Base-by-base conservation (phyloP, 2,113 vertebrate species). In the Platysternon megacephalum region DNA sequence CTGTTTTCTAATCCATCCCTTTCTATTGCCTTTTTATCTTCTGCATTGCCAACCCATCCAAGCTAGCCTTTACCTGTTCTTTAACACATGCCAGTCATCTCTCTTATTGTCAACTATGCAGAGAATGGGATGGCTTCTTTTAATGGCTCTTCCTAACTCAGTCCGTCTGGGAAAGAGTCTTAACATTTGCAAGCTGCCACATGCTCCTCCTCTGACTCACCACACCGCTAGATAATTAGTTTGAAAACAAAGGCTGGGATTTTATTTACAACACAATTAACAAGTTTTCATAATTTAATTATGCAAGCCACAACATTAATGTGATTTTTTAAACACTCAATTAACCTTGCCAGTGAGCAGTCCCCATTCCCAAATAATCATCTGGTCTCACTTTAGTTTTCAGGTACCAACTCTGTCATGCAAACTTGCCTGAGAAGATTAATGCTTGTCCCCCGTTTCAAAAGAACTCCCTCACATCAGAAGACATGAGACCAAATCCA, bases 281-380 rank as follows among this genome's bases (percentile, higher is more conserved):
- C 22, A 81, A 79, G n/a, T 84, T 95, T 91, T 93, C 84, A 87
- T 84, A 82, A 53, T 82, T 85, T 82, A 79, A n/a, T 85, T 68
- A 90, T 65, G 11, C 26, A 91, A 91, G 11, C 6, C 5, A 83
- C 46, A 80, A 32, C 0, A 90, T 22, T 84, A 79, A 86, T 68
- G 26, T 19, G 65, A 29, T 44, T 84, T 90, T 86, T 88, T 3
- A 81, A 90, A 48, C 4, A 90, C 11, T 89, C 55, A 28, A 24
- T 53, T 93, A 84, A 3, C 4, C 78, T 49, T 88, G 74, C 28
- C 29, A 84, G 17, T 79, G 12, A 42, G 52, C 58, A 44, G 5
- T 58, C 85, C 11, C 48, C 46, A 35, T 35, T 52, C 79, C n/a
- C 48, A 42, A 80, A 11, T 68, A 84, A 85, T 14, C 52, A 88